phyloP scores from a whole-genome alignment of 2,888 invertebrate genomes.

The Pegoplata infirma region DNA sequence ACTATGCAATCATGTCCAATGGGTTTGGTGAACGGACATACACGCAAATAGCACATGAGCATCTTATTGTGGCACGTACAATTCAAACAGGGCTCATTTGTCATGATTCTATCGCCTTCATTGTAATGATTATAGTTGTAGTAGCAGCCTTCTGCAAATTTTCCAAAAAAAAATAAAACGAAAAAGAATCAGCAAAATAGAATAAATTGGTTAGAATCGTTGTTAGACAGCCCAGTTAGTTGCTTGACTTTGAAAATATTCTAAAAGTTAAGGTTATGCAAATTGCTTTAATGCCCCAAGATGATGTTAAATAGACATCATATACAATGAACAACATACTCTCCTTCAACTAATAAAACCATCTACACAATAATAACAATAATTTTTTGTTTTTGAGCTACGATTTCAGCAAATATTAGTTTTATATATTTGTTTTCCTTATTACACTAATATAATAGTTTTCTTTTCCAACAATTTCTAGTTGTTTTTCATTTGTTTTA shows the following conservation, averaged over 20 bases:
- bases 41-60: conserved; percentile 96
- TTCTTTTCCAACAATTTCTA: conserved; percentile 15
- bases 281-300: conserved; percentile 37
- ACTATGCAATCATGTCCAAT: conserved; percentile 94
- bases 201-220: conserved; percentile 21
- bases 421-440: conserved; percentile 43
- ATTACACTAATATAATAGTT: conserved; percentile 47
- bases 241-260: conserved; percentile 10
- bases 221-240: not conserved
- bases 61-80: conserved; percentile 96
- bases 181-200: conserved; percentile 14
- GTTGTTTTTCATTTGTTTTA: conserved; percentile 13
- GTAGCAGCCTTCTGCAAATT: conserved; percentile 87
- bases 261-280: conserved; percentile 24
- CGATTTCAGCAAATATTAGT: conserved; percentile 41
- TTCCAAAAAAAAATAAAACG: conserved; percentile 56
- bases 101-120: conserved; percentile 94
- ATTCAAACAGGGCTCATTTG: conserved; percentile 96
- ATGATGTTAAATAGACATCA: conserved; percentile 4
- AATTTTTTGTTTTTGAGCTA: conserved; percentile 13
- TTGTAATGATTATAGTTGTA: conserved; percentile 96
- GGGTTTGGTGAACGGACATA: conserved; percentile 95
- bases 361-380: conserved; percentile 40
- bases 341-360: conserved; percentile 9
- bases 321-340: not conserved